Evolutionary conservation across 2,888 invertebrate species (phyloP), one percentile per base, ranked within the genome.

Genomic region (Athripsodes cinereus): DNA sequence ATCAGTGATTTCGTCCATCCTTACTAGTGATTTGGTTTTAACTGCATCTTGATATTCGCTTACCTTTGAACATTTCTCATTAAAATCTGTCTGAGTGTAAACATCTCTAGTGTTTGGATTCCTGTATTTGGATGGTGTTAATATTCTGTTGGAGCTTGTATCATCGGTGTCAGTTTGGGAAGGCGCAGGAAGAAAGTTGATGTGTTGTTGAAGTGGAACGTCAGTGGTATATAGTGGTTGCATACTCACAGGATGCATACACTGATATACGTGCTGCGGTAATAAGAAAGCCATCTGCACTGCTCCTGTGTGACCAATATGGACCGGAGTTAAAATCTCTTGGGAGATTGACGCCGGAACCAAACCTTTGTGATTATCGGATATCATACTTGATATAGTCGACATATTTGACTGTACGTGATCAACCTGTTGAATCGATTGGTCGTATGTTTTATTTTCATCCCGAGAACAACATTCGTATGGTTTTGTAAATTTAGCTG

Each of bases 71-170:
- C 68, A 67, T 40, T 70, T 34, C 44, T 46, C 56, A 21, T 53
- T 56, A 26, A 66, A 64, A 62, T 87, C 86, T 1, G 87, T 88
- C 73, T 88, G 87, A n/a, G 87, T 87, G 53, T 81, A 79, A 53
- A 79, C 85, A 67, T 87, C 86, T 67, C 82, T 81, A 57, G 76
- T 74, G 64, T 72, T 74, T 58, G 72, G 67, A 57, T 74, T 71
- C 61, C 81, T 77, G 69, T 76, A 78, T 69, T 78, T 78, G 34
- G 75, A 72, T 49, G 79, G 78, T 10, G 77, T 78, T 40, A 78
- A 65, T 61, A 76, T 64, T 68, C 74, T 78, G 13, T 58, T 60
- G 26, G 54, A 55, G 26, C 48, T 49, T 16, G 31, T 55, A 63
- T 76, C 75, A 63, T 67, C 72, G 2, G 70, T 66, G 64, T 71